Evolutionary conservation across 2,113 vertebrate species (phyloP).

Genomic region (Butastur rufipennis): DNA sequence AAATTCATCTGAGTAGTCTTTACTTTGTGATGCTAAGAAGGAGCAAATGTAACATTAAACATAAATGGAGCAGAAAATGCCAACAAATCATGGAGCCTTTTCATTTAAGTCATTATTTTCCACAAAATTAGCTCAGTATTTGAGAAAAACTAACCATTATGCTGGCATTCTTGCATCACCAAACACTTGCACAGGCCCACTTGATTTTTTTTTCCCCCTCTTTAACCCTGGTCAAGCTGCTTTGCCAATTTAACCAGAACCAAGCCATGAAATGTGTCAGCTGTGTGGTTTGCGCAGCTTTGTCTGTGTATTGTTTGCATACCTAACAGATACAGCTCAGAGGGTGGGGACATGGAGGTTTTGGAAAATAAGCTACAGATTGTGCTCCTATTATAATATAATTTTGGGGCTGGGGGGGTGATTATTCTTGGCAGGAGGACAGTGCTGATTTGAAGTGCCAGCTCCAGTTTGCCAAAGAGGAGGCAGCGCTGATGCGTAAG

Average conservation of each 20-base stretch:
- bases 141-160: background rate
- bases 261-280: background rate
- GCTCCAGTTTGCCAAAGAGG: slow-evolving; percentile 97
- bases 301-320: background rate
- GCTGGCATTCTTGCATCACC: background rate
- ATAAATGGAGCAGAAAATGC: background rate
- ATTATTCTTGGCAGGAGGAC: slow-evolving; percentile 85
- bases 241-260: background rate
- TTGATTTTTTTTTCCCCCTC: too few species aligned
- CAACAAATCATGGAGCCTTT: background rate
- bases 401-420: background rate
- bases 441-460: slow-evolving; percentile 95
- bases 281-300: background rate
- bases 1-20: background rate
- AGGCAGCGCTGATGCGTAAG: slow-evolving; percentile 92
- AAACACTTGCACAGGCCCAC: background rate
- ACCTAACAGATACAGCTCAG: background rate
- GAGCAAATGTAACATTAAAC: background rate
- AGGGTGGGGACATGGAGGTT: background rate
- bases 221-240: background rate
- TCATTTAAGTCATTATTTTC: background rate
- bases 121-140: background rate
- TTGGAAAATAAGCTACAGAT: background rate
- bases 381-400: slow-evolving; percentile 4
- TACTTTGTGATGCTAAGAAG: background rate